Evolutionary conservation across 1,140 invertebrate genomes (phyloP).

Genomic region (Riptortus pedestris): DNA sequence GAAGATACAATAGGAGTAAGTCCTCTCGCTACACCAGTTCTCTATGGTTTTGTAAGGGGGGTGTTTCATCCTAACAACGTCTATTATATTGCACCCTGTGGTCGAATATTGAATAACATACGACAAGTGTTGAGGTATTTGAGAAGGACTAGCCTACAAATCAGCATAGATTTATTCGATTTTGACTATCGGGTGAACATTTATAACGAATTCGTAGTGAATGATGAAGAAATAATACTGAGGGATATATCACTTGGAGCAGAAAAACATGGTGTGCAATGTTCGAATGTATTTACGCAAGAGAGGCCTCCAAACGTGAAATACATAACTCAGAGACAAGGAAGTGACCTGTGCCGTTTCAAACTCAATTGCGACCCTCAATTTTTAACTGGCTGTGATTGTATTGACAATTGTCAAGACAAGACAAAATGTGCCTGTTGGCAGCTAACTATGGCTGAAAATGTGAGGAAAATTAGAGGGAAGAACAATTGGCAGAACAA

Average conservation of each 20-base stretch:
- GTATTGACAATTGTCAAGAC: constrained; percentile 82
- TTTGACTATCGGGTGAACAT: no score
- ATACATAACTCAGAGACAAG: constrained; percentile 77
- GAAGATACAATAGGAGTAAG: no score
- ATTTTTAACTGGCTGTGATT: constrained; percentile 83
- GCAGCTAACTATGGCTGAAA: constrained; percentile 75
- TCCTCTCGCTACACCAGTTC: no score
- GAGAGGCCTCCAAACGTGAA: constrained; percentile 70
- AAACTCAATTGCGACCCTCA: constrained; percentile 72
- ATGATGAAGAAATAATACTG: no score
- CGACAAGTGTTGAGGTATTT: no score
- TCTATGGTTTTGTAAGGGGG: no score
- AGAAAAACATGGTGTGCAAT: constrained; percentile 77
- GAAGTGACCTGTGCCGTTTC: constrained; percentile 72
- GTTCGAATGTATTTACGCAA: constrained; percentile 83
- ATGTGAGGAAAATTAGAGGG: neutral
- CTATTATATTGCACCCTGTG: no score
- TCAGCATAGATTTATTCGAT: no score
- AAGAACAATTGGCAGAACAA: constrained; percentile 38
- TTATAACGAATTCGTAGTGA: no score
- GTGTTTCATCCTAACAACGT: no score
- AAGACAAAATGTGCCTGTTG: constrained; percentile 82
- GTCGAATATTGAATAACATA: no score
- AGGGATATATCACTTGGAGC: constrained; percentile 65
- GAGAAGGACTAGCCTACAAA: no score